A percentile compares a stretch with the other conserved stretches of the same genome.
Evolutionary conservation across 1,140 invertebrate species (phyloP).

Genomic region (Drosophila nigromelanica): DNA sequence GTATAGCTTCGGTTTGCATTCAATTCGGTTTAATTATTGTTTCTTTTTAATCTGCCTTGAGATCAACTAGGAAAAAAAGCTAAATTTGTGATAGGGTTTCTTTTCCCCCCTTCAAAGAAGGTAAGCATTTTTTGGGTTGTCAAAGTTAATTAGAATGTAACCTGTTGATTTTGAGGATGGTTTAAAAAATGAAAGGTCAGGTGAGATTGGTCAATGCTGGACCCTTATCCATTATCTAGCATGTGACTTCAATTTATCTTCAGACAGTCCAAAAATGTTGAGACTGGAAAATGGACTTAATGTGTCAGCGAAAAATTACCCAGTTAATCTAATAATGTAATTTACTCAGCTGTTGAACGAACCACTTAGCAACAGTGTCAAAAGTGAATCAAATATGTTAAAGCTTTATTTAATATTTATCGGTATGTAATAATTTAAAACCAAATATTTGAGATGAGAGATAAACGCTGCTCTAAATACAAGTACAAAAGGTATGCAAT

Average conservation of each 20-base stretch:
- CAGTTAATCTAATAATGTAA: neutral
- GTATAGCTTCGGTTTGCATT: neutral
- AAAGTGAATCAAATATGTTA: no score
- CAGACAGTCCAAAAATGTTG: neutral
- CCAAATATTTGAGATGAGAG: no score
- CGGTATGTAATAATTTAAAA: no score
- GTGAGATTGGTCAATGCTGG: slow-evolving; percentile 7
- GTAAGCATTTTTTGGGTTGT: slow-evolving; percentile 56
- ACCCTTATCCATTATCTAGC: slow-evolving; percentile 32
- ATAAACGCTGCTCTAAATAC: no score
- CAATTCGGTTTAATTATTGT: neutral
- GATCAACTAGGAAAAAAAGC: slow-evolving; percentile 42
- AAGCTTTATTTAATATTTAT: no score
- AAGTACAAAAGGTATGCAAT: no score
- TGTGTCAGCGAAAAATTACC: neutral
- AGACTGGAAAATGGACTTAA: neutral
- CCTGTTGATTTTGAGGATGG: slow-evolving; percentile 49
- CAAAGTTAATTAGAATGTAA: slow-evolving; percentile 75
- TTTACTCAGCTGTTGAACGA: neutral
- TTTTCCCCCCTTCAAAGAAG: slow-evolving; percentile 40
- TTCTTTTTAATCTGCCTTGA: slow-evolving; percentile 4
- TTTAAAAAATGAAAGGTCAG: slow-evolving; percentile 41
- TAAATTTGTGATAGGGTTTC: slow-evolving; percentile 11
- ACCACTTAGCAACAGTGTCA: neutral
- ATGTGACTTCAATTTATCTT: slow-evolving; percentile 32